Conservation (phyloP, 2,888 invertebrate genomes). For the Prosapia bicincta region DNA sequence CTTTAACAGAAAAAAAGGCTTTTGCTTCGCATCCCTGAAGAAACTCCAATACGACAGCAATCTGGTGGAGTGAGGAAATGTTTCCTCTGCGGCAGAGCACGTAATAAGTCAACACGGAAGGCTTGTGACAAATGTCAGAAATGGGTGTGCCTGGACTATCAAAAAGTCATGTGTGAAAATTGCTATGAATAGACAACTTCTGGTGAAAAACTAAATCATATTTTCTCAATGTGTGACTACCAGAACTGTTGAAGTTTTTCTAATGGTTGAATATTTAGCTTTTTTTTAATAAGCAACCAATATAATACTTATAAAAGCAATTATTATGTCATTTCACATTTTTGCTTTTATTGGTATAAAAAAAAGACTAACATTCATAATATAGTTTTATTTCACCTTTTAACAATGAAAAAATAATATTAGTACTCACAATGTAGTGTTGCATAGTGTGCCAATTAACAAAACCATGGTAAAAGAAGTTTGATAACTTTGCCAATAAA, state of each 20-base stretch:
- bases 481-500: background rate
- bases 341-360: background rate
- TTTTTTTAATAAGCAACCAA: background rate
- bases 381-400: background rate
- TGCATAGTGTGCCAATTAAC: background rate
- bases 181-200: background rate
- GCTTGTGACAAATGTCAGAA: background rate
- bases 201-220: background rate
- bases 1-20: background rate
- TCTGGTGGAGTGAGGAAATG: background rate
- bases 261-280: too few relatives aligned
- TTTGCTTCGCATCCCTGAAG: background rate
- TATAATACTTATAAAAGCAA: too few relatives aligned
- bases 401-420: too few relatives aligned
- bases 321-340: background rate
- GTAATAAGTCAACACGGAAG: background rate
- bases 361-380: background rate
- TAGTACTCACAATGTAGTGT: background rate
- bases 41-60: background rate
- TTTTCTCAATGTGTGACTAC: background rate
- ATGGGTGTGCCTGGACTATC: constrained; percentile 5
- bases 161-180: background rate
- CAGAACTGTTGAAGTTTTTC: too few relatives aligned
- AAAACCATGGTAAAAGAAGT: background rate
- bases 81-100: background rate